Percentiles rank a stretch among this genome's conserved stretches.
Evolutionary conservation across 2,888 invertebrate genomes (phyloP).

Genomic region (Oscheius sp.): DNA sequence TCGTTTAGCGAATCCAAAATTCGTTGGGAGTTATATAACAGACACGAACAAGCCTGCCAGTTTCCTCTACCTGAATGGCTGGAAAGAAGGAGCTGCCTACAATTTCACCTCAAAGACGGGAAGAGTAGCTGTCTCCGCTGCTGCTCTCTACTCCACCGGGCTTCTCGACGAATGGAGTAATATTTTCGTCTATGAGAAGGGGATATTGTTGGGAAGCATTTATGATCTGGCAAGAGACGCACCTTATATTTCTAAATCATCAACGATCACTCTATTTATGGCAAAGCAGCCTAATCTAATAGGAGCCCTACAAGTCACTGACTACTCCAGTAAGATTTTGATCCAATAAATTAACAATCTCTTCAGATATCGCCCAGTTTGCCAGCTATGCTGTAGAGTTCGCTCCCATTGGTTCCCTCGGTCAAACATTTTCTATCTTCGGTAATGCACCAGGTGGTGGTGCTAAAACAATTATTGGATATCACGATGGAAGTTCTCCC

Average conservation of each 20-base stretch:
- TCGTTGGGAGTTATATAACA: too few relatives aligned
- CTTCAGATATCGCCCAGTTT: background rate
- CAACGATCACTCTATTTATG: background rate
- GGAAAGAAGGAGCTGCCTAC: too few relatives aligned
- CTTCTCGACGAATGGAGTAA: background rate
- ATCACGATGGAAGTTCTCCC: background rate
- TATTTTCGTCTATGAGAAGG: background rate
- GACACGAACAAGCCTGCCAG: too few relatives aligned
- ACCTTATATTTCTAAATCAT: background rate
- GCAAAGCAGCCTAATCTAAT: background rate
- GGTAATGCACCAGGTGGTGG: background rate
- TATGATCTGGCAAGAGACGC: too few relatives aligned
- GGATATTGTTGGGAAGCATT: background rate
- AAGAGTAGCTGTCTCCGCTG: too few relatives aligned
- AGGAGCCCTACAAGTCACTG: background rate
- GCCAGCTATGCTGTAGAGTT: background rate
- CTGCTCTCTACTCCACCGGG: too few relatives aligned
- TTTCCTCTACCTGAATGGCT: too few relatives aligned
- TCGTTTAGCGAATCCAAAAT: too few relatives aligned
- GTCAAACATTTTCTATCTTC: background rate
- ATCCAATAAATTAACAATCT: background rate
- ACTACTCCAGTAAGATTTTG: background rate
- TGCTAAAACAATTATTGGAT: background rate
- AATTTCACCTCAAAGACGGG: too few relatives aligned
- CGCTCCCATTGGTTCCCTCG: background rate